A percentile compares a stretch with the other conserved stretches of the same genome.
Evolutionary conservation across 2,113 vertebrate species (phyloP).

Genomic region (Pachypanchax playfairii): DNA sequence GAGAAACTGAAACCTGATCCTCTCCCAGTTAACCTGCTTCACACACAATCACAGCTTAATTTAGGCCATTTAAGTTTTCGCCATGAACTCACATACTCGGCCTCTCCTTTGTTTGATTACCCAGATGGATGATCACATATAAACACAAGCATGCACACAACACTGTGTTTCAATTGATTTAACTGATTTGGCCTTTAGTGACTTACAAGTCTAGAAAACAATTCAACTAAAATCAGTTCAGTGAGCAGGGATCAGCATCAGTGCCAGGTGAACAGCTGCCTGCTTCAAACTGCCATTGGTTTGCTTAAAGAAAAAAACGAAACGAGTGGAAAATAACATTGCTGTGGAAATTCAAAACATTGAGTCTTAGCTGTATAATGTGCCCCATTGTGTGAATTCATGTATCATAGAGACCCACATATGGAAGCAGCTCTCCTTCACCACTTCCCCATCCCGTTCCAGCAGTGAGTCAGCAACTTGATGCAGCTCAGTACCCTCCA

Average conservation of each 20-base stretch:
- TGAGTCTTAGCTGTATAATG: slow-evolving; percentile 33
- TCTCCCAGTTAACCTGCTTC: slow-evolving; percentile 33
- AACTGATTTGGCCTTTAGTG: too few species aligned
- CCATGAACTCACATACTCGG: slow-evolving; percentile 1
- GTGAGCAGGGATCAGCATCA: background rate
- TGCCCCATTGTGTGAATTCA: slow-evolving; percentile 27
- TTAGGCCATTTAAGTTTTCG: slow-evolving; percentile 29
- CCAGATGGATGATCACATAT: slow-evolving; percentile 12
- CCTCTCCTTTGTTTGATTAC: slow-evolving; percentile 12
- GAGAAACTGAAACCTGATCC: slow-evolving; percentile 67
- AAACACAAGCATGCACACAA: too few species aligned
- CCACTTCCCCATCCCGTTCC: slow-evolving; percentile 78
- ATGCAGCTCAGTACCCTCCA: slow-evolving; percentile 51
- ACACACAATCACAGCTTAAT: slow-evolving; percentile 22
- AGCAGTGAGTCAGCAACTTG: slow-evolving; percentile 72
- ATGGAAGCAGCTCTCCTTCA: slow-evolving; percentile 68
- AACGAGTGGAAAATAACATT: slow-evolving; percentile 26
- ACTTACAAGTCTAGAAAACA: slow-evolving; percentile 33
- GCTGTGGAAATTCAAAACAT: slow-evolving; percentile 28
- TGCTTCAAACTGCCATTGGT: slow-evolving; percentile 19
- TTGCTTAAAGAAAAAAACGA: slow-evolving; percentile 54
- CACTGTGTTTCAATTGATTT: too few species aligned
- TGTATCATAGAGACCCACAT: slow-evolving; percentile 62
- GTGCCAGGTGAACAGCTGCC: slow-evolving; percentile 13
- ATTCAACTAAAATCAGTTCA: slow-evolving; percentile 15